Percentiles rank a stretch among this genome's conserved stretches.
phyloP scores from a whole-genome alignment of 2,797 vertebrate genomes.

The Microctenopoma stevenorrisi region DNA sequence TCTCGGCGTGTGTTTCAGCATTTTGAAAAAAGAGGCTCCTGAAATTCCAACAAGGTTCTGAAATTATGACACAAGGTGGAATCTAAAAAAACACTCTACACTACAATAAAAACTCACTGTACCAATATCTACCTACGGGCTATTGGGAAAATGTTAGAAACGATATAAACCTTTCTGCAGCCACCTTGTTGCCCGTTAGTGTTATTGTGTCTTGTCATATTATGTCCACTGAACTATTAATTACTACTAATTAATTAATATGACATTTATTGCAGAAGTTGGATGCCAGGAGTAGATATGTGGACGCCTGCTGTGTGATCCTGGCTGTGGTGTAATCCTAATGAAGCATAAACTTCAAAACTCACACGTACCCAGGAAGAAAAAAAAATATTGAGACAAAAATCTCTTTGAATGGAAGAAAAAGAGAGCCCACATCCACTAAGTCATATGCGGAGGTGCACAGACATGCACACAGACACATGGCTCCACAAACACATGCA shows the following conservation, averaged over 20 bases:
- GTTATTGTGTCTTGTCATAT: neutral
- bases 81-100: neutral
- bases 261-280: constrained; percentile 56
- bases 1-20: neutral
- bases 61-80: constrained; percentile 21
- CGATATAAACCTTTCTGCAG: neutral
- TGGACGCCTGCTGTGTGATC: constrained; percentile 43
- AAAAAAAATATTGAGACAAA: neutral
- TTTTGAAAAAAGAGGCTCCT: constrained; percentile 2
- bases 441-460: constrained; percentile 9
- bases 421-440: neutral
- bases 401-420: neutral
- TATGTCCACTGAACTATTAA: neutral
- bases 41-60: constrained; percentile 12
- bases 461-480: constrained; percentile 4
- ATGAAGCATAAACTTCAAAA: constrained; percentile 37
- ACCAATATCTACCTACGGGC: neutral
- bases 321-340: constrained; percentile 50
- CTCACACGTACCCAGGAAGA: neutral
- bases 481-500: neutral
- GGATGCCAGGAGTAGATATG: constrained; percentile 43
- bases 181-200: neutral
- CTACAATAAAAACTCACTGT: neutral
- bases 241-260: constrained; percentile 4
- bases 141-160: neutral